Percentiles rank a stretch among this genome's conserved stretches.
Conservation (phyloP, 2,888 invertebrate genomes). For the Resseliella maxima region DNA sequence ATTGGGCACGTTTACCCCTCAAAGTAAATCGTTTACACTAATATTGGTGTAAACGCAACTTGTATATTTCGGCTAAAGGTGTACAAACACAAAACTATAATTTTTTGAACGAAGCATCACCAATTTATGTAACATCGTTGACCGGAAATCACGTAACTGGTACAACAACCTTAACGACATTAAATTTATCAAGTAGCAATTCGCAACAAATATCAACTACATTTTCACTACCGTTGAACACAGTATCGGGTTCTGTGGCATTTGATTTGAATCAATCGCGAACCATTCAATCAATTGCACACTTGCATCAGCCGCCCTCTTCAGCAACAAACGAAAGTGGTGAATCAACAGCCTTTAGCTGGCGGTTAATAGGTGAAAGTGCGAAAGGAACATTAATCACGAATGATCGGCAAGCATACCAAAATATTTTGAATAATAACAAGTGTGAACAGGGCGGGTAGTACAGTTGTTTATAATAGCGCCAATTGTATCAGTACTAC, state of each 20-base stretch:
- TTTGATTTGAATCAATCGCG: not conserved
- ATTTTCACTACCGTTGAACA: slow-evolving; percentile 35
- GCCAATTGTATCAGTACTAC: slow-evolving; percentile 57
- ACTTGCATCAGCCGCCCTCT: slow-evolving; percentile 33
- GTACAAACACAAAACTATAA: slow-evolving; percentile 79
- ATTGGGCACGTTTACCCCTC: too few relatives aligned
- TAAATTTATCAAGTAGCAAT: slow-evolving; percentile 58
- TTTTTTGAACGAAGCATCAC: slow-evolving; percentile 84
- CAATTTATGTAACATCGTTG: slow-evolving; percentile 85
- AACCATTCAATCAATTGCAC: slow-evolving; percentile 50
- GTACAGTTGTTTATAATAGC: slow-evolving; percentile 37
- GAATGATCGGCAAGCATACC: slow-evolving; percentile 53
- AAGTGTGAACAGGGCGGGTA: slow-evolving; percentile 57
- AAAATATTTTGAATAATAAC: slow-evolving; percentile 56
- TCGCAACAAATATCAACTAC: slow-evolving; percentile 57
- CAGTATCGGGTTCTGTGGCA: slow-evolving; percentile 7
- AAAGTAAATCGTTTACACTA: too few relatives aligned
- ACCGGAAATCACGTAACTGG: slow-evolving; percentile 69
- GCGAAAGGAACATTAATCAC: slow-evolving; percentile 37
- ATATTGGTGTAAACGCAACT: too few relatives aligned
- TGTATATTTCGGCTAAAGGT: slow-evolving; percentile 65
- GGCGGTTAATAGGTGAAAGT: slow-evolving; percentile 53
- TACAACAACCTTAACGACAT: slow-evolving; percentile 70
- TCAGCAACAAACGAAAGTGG: not conserved
- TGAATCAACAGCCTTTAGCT: slow-evolving; percentile 3